These are phyloP conservation scores for Theristicus caerulescens DNA, from an alignment of 2,113 vertebrate species.

Conservation along the genomic window DNA sequence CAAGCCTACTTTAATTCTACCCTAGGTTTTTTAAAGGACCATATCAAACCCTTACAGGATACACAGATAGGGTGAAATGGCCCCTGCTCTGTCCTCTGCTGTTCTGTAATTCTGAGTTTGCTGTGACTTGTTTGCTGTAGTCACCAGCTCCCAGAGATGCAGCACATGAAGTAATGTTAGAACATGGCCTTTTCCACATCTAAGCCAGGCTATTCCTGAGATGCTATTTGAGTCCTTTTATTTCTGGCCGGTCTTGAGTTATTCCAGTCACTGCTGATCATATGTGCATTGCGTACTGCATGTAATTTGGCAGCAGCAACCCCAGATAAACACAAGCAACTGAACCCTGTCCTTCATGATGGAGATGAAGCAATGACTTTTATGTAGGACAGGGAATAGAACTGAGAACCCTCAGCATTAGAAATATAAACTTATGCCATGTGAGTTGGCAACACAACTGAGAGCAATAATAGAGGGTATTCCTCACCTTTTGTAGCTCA, in stretches of 20 bases:
- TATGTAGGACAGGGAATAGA: not conserved
- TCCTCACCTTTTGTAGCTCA: not conserved
- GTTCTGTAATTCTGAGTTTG: not conserved
- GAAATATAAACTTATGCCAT: not conserved
- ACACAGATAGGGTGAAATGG: not conserved
- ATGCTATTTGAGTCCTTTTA: not conserved
- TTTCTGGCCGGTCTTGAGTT: not conserved
- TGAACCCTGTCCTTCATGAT: not conserved
- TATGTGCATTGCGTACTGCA: not conserved
- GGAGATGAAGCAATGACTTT: not conserved
- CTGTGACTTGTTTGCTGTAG: not conserved
- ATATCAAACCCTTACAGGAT: not conserved
- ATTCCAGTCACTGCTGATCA: constrained; percentile 11
- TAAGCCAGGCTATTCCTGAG: not conserved
- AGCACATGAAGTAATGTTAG: not conserved
- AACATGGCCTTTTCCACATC: not conserved
- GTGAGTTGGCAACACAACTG: not conserved
- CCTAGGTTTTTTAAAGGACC: not conserved
- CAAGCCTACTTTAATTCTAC: not conserved
- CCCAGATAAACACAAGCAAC: not conserved
- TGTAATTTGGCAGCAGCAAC: constrained; percentile 17
- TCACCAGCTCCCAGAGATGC: not conserved
- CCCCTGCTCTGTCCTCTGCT: not conserved
- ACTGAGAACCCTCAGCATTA: not conserved
- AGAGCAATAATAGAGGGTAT: not conserved